Evolutionary conservation across 1,140 invertebrate genomes (phyloP).

Genomic region (Scaptomyza pallida): DNA sequence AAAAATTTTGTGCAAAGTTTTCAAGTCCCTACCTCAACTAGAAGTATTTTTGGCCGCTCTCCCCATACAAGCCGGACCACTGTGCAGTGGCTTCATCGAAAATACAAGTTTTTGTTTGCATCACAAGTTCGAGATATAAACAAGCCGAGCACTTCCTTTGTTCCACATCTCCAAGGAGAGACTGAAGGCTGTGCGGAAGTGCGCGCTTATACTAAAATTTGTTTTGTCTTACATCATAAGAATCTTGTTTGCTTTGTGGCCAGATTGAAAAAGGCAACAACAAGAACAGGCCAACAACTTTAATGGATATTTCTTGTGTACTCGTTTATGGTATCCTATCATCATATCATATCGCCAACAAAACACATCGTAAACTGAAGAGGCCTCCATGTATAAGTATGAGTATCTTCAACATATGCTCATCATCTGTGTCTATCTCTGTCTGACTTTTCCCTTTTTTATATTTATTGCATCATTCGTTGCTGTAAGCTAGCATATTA

Average conservation of each 20-base stretch:
- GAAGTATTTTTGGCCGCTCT: no score
- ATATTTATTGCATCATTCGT: constrained; percentile 80
- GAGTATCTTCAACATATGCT: constrained; percentile 50
- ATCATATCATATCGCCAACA: constrained; percentile 21
- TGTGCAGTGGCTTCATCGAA: background rate
- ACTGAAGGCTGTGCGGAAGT: constrained; percentile 32
- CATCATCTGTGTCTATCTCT: constrained; percentile 32
- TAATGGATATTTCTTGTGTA: constrained; percentile 33
- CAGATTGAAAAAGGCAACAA: constrained; percentile 56
- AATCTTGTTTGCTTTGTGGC: constrained; percentile 73
- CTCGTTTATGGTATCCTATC: constrained; percentile 33
- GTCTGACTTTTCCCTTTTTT: constrained; percentile 56
- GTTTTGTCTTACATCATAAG: constrained; percentile 42
- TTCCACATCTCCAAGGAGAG: constrained; percentile 15
- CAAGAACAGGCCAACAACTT: constrained; percentile 11
- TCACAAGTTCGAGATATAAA: constrained; percentile 64
- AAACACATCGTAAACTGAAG: constrained; percentile 40
- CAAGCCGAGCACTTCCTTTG: constrained; percentile 45
- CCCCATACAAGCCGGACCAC: no score
- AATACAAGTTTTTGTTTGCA: constrained; percentile 27
- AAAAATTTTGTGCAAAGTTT: no score
- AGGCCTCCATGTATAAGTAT: constrained; percentile 13
- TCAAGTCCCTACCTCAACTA: no score
- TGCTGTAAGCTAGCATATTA: constrained; percentile 78
- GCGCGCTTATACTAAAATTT: constrained; percentile 22